These are phyloP conservation scores for Beroe forskalii DNA, from an alignment of 37 sponge, comb jelly and placozoan genomes.

Conservation along the genomic window DNA sequence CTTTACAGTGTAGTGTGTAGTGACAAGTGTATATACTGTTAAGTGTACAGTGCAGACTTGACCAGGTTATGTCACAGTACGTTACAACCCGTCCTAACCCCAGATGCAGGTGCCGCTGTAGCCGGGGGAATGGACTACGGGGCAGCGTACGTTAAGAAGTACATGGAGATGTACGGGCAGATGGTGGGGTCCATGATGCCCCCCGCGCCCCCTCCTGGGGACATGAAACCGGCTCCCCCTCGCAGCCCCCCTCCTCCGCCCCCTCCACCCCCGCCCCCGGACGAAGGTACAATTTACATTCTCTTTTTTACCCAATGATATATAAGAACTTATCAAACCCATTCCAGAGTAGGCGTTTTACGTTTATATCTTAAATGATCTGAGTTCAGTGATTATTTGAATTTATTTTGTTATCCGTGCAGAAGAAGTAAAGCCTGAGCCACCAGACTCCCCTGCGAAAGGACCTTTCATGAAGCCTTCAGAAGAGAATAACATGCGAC, in stretches of 20 bases:
- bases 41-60: too few species aligned
- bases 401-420: too few species aligned
- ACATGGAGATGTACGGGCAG: constrained; percentile 57
- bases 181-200: constrained; percentile 48
- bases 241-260: not conserved
- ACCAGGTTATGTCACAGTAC: too few species aligned
- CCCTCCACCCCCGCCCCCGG: constrained; percentile 24
- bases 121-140: constrained; percentile 30
- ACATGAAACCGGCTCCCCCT: not conserved
- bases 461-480: constrained; percentile 47
- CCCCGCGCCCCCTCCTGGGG: not conserved
- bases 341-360: too few species aligned
- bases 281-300: not conserved
- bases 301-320: too few species aligned
- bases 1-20: too few species aligned
- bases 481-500: constrained; percentile 33
- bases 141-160: constrained; percentile 45
- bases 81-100: too few species aligned
- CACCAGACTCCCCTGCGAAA: not conserved
- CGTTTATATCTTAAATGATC: too few species aligned
- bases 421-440: not conserved
- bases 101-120: constrained; percentile 37
- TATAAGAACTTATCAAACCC: too few species aligned
- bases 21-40: too few species aligned
- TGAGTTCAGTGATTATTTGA: too few species aligned